Evolutionary conservation across 2,113 vertebrate species (phyloP).

Genomic region (Myiozetetes cayanensis): DNA sequence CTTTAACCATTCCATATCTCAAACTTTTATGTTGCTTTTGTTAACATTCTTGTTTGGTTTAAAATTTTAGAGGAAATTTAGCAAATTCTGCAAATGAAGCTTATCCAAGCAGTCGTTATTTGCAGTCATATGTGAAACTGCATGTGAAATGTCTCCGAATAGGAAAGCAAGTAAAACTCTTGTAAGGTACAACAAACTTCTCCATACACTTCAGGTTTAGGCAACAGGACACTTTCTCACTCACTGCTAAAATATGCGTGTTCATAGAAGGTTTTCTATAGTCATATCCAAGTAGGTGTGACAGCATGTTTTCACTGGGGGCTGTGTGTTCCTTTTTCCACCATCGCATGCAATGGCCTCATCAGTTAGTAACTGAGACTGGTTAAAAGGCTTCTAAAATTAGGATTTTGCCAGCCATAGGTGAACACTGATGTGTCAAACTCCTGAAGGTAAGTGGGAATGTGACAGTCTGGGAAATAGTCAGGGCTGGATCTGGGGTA

Average conservation of each 20-base stretch:
- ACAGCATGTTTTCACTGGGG: neutral
- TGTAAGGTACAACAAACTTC: neutral
- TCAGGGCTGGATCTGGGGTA: neutral
- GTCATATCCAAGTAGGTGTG: neutral
- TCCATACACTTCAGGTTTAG: neutral
- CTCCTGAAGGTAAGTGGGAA: neutral
- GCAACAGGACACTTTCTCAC: neutral
- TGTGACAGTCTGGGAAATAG: neutral
- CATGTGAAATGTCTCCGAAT: neutral
- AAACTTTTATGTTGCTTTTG: neutral
- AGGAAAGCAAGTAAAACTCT: neutral
- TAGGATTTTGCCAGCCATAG: neutral
- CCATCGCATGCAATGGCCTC: neutral
- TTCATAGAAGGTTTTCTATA: neutral
- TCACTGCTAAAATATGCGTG: neutral
- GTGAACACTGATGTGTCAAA: neutral
- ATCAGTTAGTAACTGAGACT: neutral
- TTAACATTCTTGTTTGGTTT: neutral
- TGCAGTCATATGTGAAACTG: neutral
- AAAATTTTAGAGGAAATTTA: neutral
- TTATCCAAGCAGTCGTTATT: neutral
- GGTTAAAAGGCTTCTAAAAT: accelerated
- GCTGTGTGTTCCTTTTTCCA: neutral
- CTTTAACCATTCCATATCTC: neutral
- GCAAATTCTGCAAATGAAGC: neutral